Evolutionary conservation across 2,113 vertebrate species (phyloP), one percentile per base, ranked within the genome.

Genomic region (Siniperca knerii): DNA sequence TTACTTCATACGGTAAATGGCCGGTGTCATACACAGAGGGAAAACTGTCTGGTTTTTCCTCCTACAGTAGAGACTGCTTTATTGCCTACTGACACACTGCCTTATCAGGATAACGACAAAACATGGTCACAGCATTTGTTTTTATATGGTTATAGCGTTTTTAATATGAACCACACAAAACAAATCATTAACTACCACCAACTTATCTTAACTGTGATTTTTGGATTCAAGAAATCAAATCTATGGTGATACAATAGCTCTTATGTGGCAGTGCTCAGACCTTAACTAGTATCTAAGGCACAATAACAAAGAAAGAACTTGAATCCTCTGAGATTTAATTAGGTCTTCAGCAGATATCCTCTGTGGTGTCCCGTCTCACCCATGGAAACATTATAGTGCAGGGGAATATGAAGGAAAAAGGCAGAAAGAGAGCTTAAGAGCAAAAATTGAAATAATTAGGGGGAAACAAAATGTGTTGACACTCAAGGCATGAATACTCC

Each of bases 281-380:
- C 55, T 81, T 70, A 75, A 83, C 79, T 75, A 54, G 35, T 77
- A 86, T 90, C 82, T 85, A 76, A 87, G 77, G 83, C 90, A 89
- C 89, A 90, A 71, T 65, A 79, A 86, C 73, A 69, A 79, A 87
- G 71, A 76, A 79, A 78, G 65, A 88, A 88, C 68, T 75, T 80
- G 67, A 83, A 81, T 94, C 94, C 91, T 58, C 64, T 60, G 94
- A 93, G 95, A 94, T 92, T 94, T 93, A 95, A 94, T 93, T 93
- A 94, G 79, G 76, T 87, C 87, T 89, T 87, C 40, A 83, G 58
- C 86, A 86, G 77, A 91, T 91, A 92, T 79, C 87, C 90, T 93
- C 93, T 87, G 80, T 70, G 83, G 93, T 90, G 81, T 90, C 74
- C 81, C 80, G 75, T 87, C 83, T 91, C 88, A 91, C 74, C 90